Evolutionary conservation across 2,113 vertebrate species (phyloP).

Genomic region (Centropus bengalensis): DNA sequence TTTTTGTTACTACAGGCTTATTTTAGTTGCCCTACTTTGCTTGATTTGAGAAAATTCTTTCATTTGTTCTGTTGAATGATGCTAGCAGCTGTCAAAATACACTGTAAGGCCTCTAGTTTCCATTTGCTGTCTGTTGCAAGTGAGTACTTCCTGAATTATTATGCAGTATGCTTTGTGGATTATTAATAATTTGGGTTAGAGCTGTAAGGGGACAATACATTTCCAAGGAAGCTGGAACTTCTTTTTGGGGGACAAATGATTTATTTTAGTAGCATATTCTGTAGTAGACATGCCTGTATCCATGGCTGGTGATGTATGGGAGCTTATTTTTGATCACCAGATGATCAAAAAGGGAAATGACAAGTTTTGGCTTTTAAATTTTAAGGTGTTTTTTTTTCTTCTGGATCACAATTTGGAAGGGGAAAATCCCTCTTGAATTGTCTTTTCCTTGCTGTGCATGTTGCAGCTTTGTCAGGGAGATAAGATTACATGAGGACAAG

Average conservation of each 20-base stretch:
- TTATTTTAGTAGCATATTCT: not conserved
- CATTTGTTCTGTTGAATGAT: slow-evolving; percentile 37
- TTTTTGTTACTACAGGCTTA: slow-evolving; percentile 48
- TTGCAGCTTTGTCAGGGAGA: rapidly evolving
- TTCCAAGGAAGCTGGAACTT: not conserved
- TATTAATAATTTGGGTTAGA: slow-evolving; percentile 23
- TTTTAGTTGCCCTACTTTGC: slow-evolving; percentile 24
- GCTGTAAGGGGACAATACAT: not conserved
- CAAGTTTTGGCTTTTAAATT: not conserved
- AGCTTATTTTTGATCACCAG: not conserved
- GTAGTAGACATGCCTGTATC: not conserved
- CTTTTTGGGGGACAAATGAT: not conserved
- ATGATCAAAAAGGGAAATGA: not conserved
- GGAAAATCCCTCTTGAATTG: not conserved
- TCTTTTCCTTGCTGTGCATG: not conserved
- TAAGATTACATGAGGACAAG: not conserved
- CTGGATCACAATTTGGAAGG: not conserved
- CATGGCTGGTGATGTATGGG: not conserved
- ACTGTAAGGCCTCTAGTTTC: slow-evolving; percentile 40
- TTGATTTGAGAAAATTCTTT: slow-evolving; percentile 64
- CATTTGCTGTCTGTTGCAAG: slow-evolving; percentile 42
- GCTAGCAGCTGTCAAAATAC: slow-evolving; percentile 62
- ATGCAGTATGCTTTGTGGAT: not conserved
- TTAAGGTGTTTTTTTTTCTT: not conserved
- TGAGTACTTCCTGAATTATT: not conserved